phyloP scores from a whole-genome alignment of 2,797 vertebrate genomes.

The Aulostomus chinensis region DNA sequence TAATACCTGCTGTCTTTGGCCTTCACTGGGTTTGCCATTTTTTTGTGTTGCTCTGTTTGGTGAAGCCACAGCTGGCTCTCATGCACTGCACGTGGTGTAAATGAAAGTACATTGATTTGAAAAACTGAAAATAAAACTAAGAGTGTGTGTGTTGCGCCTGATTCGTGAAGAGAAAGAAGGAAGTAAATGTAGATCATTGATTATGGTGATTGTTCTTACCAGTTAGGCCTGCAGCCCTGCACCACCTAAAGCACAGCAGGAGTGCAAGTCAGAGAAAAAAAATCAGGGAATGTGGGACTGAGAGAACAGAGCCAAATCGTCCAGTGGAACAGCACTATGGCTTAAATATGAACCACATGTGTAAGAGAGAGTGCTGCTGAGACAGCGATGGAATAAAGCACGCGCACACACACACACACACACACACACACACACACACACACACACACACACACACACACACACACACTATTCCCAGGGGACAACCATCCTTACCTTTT shows the following conservation, averaged over 20 bases:
- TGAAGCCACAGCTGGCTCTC: neutral
- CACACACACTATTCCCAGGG: slow-evolving; percentile 17
- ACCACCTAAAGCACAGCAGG: slow-evolving; percentile 29
- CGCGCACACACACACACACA: slow-evolving; percentile 11
- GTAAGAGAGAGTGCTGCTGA: slow-evolving; percentile 66
- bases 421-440: slow-evolving; percentile 15
- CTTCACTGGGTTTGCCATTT: too few species aligned
- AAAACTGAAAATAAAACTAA: too few species aligned
- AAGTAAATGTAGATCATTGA: neutral
- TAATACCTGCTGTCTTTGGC: too few species aligned
- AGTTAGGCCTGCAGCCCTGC: slow-evolving; percentile 6
- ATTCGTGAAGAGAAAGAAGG: too few species aligned
- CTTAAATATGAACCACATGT: slow-evolving; percentile 78
- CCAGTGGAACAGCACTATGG: slow-evolving; percentile 65
- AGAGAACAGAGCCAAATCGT: slow-evolving; percentile 65
- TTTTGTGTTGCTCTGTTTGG: neutral
- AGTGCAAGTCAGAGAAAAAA: slow-evolving; percentile 38
- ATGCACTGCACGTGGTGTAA: too few species aligned
- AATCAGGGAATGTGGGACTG: slow-evolving; percentile 59
- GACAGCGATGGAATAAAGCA: slow-evolving; percentile 49
- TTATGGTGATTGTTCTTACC: neutral
- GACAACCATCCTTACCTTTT: slow-evolving; percentile 54
- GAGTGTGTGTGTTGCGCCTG: too few species aligned
- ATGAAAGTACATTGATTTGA: too few species aligned
- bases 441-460: slow-evolving; percentile 11